phyloP scores from a whole-genome alignment of 2,888 invertebrate species.

The Synergus gifuensis region DNA sequence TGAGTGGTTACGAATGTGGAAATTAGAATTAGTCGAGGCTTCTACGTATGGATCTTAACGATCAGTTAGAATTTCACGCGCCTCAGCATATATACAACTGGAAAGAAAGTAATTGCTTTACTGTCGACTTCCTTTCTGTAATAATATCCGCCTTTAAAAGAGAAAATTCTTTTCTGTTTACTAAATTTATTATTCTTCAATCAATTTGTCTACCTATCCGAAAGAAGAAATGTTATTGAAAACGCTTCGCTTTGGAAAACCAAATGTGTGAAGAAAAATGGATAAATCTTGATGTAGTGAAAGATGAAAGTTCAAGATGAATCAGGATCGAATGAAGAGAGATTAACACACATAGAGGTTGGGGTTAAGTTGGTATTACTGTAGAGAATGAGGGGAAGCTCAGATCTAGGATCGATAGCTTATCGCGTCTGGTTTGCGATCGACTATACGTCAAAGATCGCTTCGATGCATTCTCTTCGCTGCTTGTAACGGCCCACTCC shows the following conservation, averaged over 20 bases:
- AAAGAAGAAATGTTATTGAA: no score
- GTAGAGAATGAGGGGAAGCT: slow-evolving; percentile 23
- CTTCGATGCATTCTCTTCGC: slow-evolving; percentile 29
- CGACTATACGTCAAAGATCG: slow-evolving; percentile 50
- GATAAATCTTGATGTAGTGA: neutral
- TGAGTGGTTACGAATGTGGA: neutral
- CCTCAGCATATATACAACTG: neutral
- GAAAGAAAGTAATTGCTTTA: slow-evolving; percentile 18
- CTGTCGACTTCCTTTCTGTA: slow-evolving; percentile 7
- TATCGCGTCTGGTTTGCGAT: slow-evolving; percentile 40
- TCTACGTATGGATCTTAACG: slow-evolving; percentile 3
- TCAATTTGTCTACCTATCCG: no score
- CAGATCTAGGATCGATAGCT: slow-evolving; percentile 37
- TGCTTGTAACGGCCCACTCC: slow-evolving; percentile 54
- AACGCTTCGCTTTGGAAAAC: neutral
- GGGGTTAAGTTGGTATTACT: slow-evolving; percentile 26
- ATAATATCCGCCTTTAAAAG: neutral
- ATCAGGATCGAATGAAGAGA: neutral
- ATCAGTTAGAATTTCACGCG: slow-evolving; percentile 30
- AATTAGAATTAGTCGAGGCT: neutral
- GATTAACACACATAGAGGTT: slow-evolving; percentile 14
- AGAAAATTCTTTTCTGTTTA: neutral
- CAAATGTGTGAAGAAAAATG: neutral
- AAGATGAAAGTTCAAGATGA: neutral
- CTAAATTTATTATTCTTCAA: neutral